Conservation (phyloP, 2,113 vertebrate genomes). For the Bubo scandiacus region DNA sequence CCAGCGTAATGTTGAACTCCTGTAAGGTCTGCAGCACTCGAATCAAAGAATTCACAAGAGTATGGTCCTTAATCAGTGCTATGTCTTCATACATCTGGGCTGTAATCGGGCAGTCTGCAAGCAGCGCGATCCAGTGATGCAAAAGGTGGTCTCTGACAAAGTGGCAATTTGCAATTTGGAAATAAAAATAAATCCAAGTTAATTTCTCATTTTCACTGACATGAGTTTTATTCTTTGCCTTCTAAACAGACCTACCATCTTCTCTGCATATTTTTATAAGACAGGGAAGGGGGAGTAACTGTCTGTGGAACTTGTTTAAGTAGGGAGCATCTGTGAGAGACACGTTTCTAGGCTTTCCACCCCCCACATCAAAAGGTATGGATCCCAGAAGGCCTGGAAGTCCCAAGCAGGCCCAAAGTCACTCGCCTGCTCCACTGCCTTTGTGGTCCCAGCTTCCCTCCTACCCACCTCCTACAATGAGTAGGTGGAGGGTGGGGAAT, state of each 20-base stretch:
- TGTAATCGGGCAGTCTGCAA: slow-evolving; percentile 94
- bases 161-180: not conserved
- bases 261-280: not conserved
- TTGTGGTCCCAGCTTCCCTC: not conserved
- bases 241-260: not conserved
- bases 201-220: not conserved
- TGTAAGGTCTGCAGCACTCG: slow-evolving; percentile 96
- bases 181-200: slow-evolving; percentile 45
- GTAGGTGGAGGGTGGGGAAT: not conserved
- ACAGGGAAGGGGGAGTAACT: not conserved
- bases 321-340: not conserved
- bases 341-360: not conserved
- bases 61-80: slow-evolving; percentile 94
- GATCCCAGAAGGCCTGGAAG: not conserved
- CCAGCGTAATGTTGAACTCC: slow-evolving; percentile 98
- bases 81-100: slow-evolving; percentile 96
- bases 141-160: slow-evolving; percentile 90
- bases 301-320: not conserved
- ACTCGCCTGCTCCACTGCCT: not conserved
- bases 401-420: not conserved
- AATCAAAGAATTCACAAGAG: slow-evolving; percentile 95
- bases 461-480: not conserved
- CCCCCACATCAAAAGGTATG: not conserved
- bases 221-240: not conserved
- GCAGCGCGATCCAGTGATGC: slow-evolving; percentile 97